These are phyloP conservation scores for Baccha elongata DNA, from an alignment of 2,888 invertebrate genomes.

Conservation along the genomic window DNA sequence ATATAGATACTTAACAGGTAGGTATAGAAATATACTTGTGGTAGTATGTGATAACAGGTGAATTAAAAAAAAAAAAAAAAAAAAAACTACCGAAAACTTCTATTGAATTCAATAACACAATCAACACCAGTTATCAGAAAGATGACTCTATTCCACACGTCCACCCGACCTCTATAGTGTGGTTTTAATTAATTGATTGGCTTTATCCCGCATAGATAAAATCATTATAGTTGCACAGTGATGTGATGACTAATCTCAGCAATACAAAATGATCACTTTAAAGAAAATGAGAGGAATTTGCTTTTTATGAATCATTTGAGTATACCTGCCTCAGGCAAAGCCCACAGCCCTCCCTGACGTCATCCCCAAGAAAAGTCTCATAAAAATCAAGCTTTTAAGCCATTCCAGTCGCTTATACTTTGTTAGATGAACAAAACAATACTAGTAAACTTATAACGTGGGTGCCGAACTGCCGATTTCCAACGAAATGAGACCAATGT, in stretches of 20 bases:
- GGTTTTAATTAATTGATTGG: conserved; percentile 1
- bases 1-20: neutral
- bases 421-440: neutral
- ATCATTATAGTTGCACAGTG: no score
- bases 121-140: neutral
- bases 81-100: neutral
- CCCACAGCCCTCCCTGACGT: conserved; percentile 23
- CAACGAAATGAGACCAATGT: conserved; percentile 16
- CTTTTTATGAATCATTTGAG: conserved; percentile 46
- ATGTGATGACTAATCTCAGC: conserved; percentile 11
- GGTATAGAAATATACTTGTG: neutral
- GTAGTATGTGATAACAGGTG: conserved; percentile 17
- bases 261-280: conserved; percentile 7
- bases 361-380: conserved; percentile 36
- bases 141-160: neutral
- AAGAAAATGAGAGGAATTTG: neutral
- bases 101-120: neutral
- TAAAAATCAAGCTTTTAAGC: conserved; percentile 61
- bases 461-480: conserved; percentile 41
- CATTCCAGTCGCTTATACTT: conserved; percentile 55
- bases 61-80: neutral
- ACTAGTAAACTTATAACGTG: conserved; percentile 11
- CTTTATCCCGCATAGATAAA: neutral
- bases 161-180: conserved; percentile 4
- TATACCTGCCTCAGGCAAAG: conserved; percentile 12